Percentiles rank a stretch among this genome's conserved stretches.
Conservation (phyloP, 2,797 vertebrate genomes). For the Ispidina lecontei region DNA sequence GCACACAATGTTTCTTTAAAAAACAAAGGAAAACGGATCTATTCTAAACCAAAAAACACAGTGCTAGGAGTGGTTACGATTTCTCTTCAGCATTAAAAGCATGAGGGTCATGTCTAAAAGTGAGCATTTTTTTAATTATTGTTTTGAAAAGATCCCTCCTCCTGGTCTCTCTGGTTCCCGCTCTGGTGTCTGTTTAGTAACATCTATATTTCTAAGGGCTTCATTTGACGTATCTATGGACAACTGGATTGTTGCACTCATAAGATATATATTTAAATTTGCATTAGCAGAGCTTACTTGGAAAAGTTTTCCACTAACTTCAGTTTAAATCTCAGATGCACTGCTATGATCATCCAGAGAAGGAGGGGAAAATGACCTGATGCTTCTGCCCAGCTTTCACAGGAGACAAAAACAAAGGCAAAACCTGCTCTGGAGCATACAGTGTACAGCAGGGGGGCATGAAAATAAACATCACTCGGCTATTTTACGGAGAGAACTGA, state of each 20-base stretch:
- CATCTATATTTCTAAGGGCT: slow-evolving; percentile 41
- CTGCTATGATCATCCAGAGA: neutral
- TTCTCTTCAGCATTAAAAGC: slow-evolving; percentile 60
- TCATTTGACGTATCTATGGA: neutral
- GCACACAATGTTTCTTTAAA: slow-evolving; percentile 26
- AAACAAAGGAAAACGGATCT: slow-evolving; percentile 8
- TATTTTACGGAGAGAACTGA: neutral
- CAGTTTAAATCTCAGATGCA: neutral
- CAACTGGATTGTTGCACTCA: neutral
- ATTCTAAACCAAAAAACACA: slow-evolving; percentile 36
- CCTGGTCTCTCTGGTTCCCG: neutral
- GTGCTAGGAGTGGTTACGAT: neutral
- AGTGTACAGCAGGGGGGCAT: neutral
- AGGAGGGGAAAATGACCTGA: neutral
- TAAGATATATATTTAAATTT: neutral
- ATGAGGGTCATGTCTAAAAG: slow-evolving; percentile 36
- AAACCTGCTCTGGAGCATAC: neutral
- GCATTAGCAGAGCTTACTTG: neutral
- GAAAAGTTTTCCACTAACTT: neutral
- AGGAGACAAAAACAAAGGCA: neutral
- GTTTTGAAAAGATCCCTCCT: neutral
- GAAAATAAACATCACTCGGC: neutral
- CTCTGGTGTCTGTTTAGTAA: slow-evolving; percentile 10
- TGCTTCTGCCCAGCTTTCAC: neutral
- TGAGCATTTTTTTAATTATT: neutral